Percentiles rank a stretch among this genome's conserved stretches.
Conservation (phyloP, 2,888 invertebrate genomes). For the Leptinotarsa peninsularis region DNA sequence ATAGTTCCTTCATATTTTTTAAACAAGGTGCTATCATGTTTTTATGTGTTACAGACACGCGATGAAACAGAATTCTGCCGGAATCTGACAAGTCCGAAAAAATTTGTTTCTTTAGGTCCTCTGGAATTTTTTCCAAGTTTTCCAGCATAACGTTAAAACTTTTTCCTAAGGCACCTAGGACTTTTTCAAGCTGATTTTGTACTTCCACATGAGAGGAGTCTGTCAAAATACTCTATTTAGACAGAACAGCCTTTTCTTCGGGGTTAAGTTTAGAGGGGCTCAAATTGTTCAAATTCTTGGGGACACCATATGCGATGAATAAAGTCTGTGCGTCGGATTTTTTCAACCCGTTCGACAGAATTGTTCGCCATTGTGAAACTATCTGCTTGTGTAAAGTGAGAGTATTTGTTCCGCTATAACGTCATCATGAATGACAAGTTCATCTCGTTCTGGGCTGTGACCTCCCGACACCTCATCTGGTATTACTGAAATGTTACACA, state of each 20-base stretch:
- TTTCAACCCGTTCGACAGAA: no score
- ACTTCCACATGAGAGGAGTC: constrained; percentile 23
- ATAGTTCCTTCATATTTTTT: constrained; percentile 33
- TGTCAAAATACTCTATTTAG: constrained; percentile 11
- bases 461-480: no score
- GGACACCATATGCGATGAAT: constrained; percentile 25
- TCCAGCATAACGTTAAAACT: background rate
- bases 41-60: constrained; percentile 32
- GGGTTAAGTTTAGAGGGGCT: constrained; percentile 24
- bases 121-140: constrained; percentile 20
- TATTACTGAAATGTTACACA: no score
- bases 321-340: no score
- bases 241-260: constrained; percentile 12
- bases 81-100: constrained; percentile 19
- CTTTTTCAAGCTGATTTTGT: constrained; percentile 12
- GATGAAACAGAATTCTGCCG: constrained; percentile 34
- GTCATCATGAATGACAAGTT: constrained; percentile 20
- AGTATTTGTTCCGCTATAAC: background rate
- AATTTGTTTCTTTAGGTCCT: constrained; percentile 7
- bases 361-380: constrained; percentile 15
- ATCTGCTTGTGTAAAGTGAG: constrained; percentile 25
- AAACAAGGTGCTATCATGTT: constrained; percentile 29
- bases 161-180: no score
- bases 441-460: no score
- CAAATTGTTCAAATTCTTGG: constrained; percentile 17